These are phyloP conservation scores for Vireo griseus DNA, from an alignment of 2,797 vertebrate species.

Conservation along the genomic window DNA sequence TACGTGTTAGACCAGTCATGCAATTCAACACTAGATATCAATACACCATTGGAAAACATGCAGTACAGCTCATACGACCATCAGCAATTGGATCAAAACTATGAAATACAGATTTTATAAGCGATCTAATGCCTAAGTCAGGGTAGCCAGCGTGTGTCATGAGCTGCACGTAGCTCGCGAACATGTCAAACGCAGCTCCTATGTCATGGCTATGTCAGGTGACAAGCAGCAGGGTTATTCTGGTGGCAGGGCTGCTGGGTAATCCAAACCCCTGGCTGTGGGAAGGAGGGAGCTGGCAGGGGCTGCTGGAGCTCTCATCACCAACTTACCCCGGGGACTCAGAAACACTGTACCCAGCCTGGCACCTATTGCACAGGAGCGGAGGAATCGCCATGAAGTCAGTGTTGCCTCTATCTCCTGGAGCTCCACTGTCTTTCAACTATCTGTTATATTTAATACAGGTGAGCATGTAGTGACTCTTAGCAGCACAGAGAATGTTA, in stretches of 20 bases:
- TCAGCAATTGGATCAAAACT: background rate
- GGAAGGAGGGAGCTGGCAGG: slow-evolving; percentile 40
- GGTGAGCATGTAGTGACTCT: background rate
- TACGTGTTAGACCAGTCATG: slow-evolving; percentile 1
- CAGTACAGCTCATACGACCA: background rate
- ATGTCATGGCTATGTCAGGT: background rate
- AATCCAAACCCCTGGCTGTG: slow-evolving; percentile 33
- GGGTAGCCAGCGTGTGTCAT: background rate
- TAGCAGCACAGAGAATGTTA: background rate
- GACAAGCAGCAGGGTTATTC: slow-evolving; percentile 36
- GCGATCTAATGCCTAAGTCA: background rate
- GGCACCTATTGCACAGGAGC: background rate
- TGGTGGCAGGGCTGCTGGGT: background rate
- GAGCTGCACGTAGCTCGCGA: background rate
- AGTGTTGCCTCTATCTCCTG: background rate
- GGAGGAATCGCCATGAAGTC: rapidly evolving
- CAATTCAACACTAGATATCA: slow-evolving; percentile 26
- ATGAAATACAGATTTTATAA: background rate
- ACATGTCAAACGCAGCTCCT: slow-evolving; percentile 22
- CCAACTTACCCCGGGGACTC: background rate
- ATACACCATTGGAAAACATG: slow-evolving; percentile 16
- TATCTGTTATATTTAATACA: background rate
- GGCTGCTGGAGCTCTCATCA: slow-evolving; percentile 9
- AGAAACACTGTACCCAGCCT: background rate
- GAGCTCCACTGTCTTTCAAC: background rate